Base-by-base conservation (phyloP, 64 coral and sea anemone genomes). In the Platygyra sinensis region DNA sequence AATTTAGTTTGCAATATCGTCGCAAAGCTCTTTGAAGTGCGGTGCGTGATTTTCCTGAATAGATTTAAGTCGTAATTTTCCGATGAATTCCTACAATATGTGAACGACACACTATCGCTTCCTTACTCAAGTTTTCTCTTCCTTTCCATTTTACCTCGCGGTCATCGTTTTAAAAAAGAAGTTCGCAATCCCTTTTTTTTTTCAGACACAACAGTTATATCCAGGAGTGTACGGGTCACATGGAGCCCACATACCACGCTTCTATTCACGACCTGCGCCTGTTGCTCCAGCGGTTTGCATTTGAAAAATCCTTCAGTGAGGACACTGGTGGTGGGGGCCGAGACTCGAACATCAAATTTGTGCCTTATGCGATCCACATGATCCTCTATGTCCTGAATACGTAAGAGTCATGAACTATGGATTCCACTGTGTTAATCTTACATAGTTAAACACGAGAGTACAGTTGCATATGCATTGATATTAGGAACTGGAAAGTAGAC, bases 161-260 rank as follows among this genome's bases (percentile, higher is more conserved):
- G 14, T 16, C 10, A 46, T 46, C 42, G 42, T 8, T 77, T 12
- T 10, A 38, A 14, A 77, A 18, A 4, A 28, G 15, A 57, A 57
- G 2, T 57, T 12, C 5, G 7, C n/a, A 14, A 24, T 42, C 46
- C 2, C 78, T 72, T 49, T 60, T 30, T 67, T 31, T 54, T 60
- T 78, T 15, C 60, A 99, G 97, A 76, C 97, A 99, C 87, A 99
- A 99, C 69, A 99, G 94, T 67, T 99, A 99, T 33, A 96, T 99
- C 54, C 97, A 99, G 86, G 97, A 99, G 69, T 89, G 94, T 28
- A 99, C 97, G 13, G 94, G 94, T 71, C 97, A 99, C 62, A 87
- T 99, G 42, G 97, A 99, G 28, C 97, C 97, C 29, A 96, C 94
- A 5, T 99, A 91, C 28, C 93, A 99, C 52, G 80, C 86, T 14